Conservation (phyloP, 2,888 invertebrate species). For the Pyrrhia umbra region DNA sequence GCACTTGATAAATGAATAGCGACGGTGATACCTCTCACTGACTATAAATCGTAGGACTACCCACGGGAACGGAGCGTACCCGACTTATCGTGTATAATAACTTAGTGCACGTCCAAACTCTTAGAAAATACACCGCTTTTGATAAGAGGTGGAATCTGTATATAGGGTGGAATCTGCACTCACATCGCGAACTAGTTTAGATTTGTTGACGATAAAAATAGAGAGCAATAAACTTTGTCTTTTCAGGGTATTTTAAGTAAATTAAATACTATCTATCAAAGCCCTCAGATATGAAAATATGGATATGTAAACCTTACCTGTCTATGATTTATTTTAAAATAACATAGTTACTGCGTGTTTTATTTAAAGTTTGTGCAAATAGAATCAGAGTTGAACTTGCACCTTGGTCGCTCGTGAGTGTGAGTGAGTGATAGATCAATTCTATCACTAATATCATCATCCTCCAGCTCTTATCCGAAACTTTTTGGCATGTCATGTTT, state of each 20-base stretch:
- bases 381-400: too few species aligned
- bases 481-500: too few species aligned
- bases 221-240: not conserved
- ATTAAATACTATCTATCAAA: too few species aligned
- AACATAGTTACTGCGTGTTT: too few species aligned
- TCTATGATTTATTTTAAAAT: too few species aligned
- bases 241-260: not conserved
- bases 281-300: too few species aligned
- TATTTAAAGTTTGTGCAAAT: too few species aligned
- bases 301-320: too few species aligned
- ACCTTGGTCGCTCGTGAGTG: too few species aligned
- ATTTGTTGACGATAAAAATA: not conserved
- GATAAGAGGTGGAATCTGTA: conserved; percentile 12
- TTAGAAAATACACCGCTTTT: conserved; percentile 26
- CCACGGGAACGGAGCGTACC: conserved; percentile 45
- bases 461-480: too few species aligned
- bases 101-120: conserved; percentile 24
- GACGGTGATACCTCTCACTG: conserved; percentile 53
- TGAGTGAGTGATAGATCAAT: too few species aligned
- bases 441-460: too few species aligned
- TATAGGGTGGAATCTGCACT: not conserved
- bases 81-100: conserved; percentile 53
- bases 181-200: not conserved
- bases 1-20: conserved; percentile 62
- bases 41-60: conserved; percentile 55